Evolutionary conservation across 2,888 invertebrate species (phyloP).

Genomic region (Drosophila peninsularis): DNA sequence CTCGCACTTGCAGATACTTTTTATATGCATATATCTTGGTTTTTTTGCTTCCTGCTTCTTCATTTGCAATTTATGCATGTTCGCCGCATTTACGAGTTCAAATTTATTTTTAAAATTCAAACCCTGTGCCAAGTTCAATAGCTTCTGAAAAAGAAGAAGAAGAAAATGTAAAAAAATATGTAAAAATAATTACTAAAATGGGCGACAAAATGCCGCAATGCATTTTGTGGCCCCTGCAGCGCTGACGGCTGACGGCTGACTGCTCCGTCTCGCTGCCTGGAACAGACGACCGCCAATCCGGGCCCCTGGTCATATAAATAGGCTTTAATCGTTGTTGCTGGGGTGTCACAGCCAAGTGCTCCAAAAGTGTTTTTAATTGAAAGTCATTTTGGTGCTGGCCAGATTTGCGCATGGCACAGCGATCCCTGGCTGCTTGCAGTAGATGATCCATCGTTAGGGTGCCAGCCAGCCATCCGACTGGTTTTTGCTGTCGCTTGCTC

Average conservation of each 20-base stretch:
- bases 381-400: conserved; percentile 55
- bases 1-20: conserved; percentile 19
- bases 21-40: background rate
- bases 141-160: conserved; percentile 51
- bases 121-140: conserved; percentile 80
- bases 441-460: conserved; percentile 32
- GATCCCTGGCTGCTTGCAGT: conserved; percentile 12
- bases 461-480: conserved; percentile 20
- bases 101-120: conserved; percentile 67
- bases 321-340: conserved; percentile 59
- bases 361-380: conserved; percentile 71
- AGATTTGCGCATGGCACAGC: conserved; percentile 29
- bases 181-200: conserved; percentile 68
- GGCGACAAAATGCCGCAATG: conserved; percentile 61
- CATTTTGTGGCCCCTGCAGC: conserved; percentile 61
- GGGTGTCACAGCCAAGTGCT: conserved; percentile 59
- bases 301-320: conserved; percentile 56
- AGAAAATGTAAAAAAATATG: conserved; percentile 30
- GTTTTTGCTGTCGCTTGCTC: conserved; percentile 9
- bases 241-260: conserved; percentile 22
- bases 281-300: conserved; percentile 14
- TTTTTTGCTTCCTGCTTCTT: conserved; percentile 60
- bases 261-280: background rate
- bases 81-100: conserved; percentile 36
- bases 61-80: conserved; percentile 48